These are phyloP conservation scores for Thumatha senex DNA, from an alignment of 2,888 invertebrate genomes.

Conservation along the genomic window DNA sequence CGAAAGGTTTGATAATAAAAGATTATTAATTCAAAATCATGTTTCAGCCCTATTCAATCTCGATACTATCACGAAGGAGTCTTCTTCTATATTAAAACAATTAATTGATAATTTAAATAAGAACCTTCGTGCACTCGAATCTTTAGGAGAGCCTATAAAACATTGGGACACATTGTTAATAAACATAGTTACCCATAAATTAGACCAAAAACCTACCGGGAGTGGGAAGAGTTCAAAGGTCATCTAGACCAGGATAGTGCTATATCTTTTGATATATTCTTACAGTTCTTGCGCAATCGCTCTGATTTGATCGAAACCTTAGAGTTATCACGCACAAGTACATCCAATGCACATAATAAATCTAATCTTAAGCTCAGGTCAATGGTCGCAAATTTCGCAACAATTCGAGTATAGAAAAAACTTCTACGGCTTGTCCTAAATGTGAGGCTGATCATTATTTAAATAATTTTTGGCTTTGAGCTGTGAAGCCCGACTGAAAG, in stretches of 20 bases:
- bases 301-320: constrained; percentile 31
- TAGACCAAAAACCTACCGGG: constrained; percentile 31
- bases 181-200: constrained; percentile 29
- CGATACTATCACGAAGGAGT: constrained; percentile 14
- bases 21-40: too few relatives aligned
- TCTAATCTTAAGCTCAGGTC: constrained; percentile 4
- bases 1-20: too few relatives aligned
- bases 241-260: constrained; percentile 6
- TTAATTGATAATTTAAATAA: constrained; percentile 31
- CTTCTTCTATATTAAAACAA: constrained; percentile 19
- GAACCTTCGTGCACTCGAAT: constrained; percentile 25
- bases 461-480: constrained; percentile 20
- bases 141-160: constrained; percentile 23
- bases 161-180: constrained; percentile 36
- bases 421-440: constrained; percentile 1
- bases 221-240: constrained; percentile 34
- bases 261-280: constrained; percentile 18
- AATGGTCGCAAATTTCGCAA: constrained; percentile 8
- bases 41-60: not conserved
- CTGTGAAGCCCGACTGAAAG: constrained; percentile 18
- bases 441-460: constrained; percentile 24
- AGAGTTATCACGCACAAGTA: constrained; percentile 8
- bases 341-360: not conserved
- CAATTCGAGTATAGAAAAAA: constrained; percentile 1
- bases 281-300: constrained; percentile 22